phyloP scores from a whole-genome alignment of 2,113 vertebrate species.

The Opisthocomus hoazin region DNA sequence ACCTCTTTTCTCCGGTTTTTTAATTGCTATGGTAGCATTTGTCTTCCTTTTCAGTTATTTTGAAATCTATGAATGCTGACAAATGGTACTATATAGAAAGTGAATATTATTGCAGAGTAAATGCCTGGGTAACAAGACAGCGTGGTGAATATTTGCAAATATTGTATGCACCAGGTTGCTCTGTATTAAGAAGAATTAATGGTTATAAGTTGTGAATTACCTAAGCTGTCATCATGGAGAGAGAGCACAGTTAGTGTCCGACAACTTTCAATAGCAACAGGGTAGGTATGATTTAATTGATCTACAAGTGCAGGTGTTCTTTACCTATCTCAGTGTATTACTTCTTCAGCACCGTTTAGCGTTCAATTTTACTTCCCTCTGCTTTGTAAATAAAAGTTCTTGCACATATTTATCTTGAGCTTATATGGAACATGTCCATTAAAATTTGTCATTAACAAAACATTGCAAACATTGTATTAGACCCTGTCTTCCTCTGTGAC shows the following conservation, averaged over 20 bases:
- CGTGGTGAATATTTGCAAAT: background rate
- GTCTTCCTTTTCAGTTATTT: background rate
- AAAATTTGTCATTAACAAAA: background rate
- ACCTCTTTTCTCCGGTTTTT: background rate
- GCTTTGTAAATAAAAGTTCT: background rate
- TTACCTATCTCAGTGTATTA: background rate
- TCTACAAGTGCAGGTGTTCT: background rate
- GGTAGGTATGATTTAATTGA: background rate
- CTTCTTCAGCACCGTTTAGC: fast-evolving
- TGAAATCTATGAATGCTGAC: background rate
- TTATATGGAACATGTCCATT: background rate
- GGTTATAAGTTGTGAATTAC: background rate
- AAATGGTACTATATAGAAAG: background rate
- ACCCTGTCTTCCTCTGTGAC: background rate
- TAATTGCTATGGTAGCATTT: background rate
- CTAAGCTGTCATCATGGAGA: background rate
- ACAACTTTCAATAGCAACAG: background rate
- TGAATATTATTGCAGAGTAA: background rate
- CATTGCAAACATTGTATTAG: background rate
- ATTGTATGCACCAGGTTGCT: background rate
- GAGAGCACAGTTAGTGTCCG: background rate
- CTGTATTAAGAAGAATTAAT: background rate
- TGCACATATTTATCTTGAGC: background rate
- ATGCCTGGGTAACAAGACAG: background rate
- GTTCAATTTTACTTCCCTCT: background rate